A percentile compares a stretch with the other conserved stretches of the same genome.
phyloP scores from a whole-genome alignment of 2,113 vertebrate species.

The Anser brachyrhynchus region DNA sequence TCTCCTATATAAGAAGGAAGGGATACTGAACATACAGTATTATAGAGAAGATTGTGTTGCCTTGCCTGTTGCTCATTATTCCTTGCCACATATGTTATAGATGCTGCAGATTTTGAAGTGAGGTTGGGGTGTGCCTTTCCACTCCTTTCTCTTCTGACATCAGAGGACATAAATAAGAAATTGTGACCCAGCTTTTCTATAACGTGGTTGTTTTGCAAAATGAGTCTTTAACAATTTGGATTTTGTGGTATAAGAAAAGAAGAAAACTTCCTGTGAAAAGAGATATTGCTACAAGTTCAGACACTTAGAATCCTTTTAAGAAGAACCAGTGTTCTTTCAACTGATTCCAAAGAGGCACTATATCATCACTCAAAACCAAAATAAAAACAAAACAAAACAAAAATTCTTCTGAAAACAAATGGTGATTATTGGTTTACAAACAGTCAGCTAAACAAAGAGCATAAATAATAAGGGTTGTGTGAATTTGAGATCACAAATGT shows the following conservation, averaged over 20 bases:
- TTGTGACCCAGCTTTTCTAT: neutral
- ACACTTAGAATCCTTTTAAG: neutral
- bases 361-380: no score
- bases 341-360: neutral
- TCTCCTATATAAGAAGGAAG: neutral
- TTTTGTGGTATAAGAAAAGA: neutral
- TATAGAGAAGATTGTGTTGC: neutral
- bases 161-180: neutral
- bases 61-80: neutral
- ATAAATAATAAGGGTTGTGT: neutral
- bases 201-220: neutral
- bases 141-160: neutral
- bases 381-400: no score
- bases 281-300: neutral
- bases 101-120: neutral
- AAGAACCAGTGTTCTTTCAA: neutral
- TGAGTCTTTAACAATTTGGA: neutral
- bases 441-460: neutral
- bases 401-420: neutral
- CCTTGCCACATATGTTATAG: neutral
- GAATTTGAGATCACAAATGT: neutral
- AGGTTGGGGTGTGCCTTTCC: neutral
- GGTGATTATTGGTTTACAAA: neutral
- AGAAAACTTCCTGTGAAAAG: neutral
- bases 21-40: neutral